Evolutionary conservation across 2,888 invertebrate species (phyloP).

Genomic region (Amphipoea oculea): DNA sequence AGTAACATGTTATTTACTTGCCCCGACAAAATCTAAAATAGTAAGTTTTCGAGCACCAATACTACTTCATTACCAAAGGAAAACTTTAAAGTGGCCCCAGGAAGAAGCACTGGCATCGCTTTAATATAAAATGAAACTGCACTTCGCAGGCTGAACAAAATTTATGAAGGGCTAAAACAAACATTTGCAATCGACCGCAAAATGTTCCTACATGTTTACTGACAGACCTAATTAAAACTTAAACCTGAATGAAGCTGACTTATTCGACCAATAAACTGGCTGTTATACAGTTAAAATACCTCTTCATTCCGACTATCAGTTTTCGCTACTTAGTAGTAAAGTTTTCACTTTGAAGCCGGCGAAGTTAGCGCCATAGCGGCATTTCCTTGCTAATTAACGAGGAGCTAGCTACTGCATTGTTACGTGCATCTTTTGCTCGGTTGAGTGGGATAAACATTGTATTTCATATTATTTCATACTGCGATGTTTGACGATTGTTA

Average conservation of each 20-base stretch:
- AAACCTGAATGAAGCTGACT: conserved; percentile 32
- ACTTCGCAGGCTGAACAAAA: conserved; percentile 17
- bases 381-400: conserved; percentile 82
- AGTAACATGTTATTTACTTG: background rate
- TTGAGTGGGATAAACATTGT: conserved; percentile 71
- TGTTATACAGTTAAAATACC: conserved; percentile 45
- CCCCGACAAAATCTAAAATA: conserved; percentile 27
- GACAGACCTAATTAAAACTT: conserved; percentile 48
- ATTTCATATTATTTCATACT: conserved; percentile 58
- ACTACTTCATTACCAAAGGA: conserved; percentile 43
- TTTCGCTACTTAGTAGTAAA: conserved; percentile 78
- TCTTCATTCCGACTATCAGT: conserved; percentile 72
- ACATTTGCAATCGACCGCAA: conserved; percentile 34
- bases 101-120: conserved; percentile 23
- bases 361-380: conserved; percentile 75
- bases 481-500: conserved; percentile 23
- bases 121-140: conserved; percentile 41
- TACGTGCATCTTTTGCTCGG: conserved; percentile 71
- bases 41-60: conserved; percentile 36
- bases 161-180: conserved; percentile 26
- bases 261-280: conserved; percentile 52
- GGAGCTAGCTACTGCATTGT: conserved; percentile 77
- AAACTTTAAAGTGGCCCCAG: conserved; percentile 55
- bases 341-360: conserved; percentile 73
- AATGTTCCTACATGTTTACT: conserved; percentile 33